A percentile compares a stretch with the other conserved stretches of the same genome.
phyloP scores from a whole-genome alignment of 1,140 invertebrate genomes.

The Neodiprion fabricii region DNA sequence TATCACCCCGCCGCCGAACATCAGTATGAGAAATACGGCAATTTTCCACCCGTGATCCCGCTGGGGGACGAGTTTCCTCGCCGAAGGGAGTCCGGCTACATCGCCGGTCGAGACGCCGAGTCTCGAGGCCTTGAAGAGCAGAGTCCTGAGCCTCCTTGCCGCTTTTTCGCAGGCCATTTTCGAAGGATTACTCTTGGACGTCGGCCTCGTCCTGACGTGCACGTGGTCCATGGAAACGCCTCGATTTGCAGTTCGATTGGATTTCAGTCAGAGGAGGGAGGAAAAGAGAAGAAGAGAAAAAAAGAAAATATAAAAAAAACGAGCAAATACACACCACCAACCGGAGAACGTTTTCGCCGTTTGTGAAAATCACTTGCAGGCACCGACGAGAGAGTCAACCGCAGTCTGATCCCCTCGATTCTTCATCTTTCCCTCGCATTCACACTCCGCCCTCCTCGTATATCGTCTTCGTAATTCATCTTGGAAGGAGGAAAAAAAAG shows the following conservation, averaged over 20 bases:
- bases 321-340: slow-evolving; percentile 15
- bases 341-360: background rate
- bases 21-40: slow-evolving; percentile 52
- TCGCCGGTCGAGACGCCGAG: slow-evolving; percentile 48
- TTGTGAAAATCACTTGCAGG: slow-evolving; percentile 20
- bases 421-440: no score
- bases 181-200: slow-evolving; percentile 47
- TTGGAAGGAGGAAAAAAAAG: no score
- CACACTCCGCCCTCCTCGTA: no score
- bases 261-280: background rate
- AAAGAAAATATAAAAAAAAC: no score
- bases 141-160: slow-evolving; percentile 47
- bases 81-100: slow-evolving; percentile 47
- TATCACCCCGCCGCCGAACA: slow-evolving; percentile 54
- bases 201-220: slow-evolving; percentile 47
- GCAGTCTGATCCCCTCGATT: no score
- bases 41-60: slow-evolving; percentile 58
- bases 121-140: slow-evolving; percentile 52
- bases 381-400: background rate
- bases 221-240: slow-evolving; percentile 45
- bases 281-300: slow-evolving; percentile 1
- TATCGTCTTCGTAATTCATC: no score
- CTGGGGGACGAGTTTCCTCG: slow-evolving; percentile 51
- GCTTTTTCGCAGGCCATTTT: slow-evolving; percentile 59
- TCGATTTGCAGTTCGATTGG: background rate